A percentile compares a stretch with the other conserved stretches of the same genome.
Evolutionary conservation across 2,113 vertebrate species (phyloP).

Genomic region (Laterallus jamaicensis): DNA sequence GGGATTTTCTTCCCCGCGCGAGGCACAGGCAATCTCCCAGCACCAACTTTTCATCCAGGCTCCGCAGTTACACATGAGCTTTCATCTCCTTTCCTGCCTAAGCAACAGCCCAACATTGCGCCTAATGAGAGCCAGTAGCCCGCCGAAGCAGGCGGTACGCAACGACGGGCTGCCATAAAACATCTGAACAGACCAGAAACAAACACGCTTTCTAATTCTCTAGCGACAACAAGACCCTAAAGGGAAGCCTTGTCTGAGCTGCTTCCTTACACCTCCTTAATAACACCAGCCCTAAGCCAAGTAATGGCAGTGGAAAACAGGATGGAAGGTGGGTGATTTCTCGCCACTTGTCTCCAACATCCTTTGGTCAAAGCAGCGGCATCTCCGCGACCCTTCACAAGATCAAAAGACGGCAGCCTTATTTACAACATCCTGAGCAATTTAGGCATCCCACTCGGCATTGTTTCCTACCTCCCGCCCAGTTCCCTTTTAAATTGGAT

Average conservation of each 20-base stretch:
- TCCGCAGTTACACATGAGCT: neutral
- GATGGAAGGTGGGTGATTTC: constrained; percentile 59
- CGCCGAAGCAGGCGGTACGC: neutral
- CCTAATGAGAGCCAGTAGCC: constrained; percentile 27
- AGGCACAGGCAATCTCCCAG: fast-evolving
- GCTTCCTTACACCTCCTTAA: constrained; percentile 77
- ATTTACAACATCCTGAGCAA: constrained; percentile 80
- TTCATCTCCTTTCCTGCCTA: constrained; percentile 16
- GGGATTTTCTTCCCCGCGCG: neutral
- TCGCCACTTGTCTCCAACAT: constrained; percentile 66
- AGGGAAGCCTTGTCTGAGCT: constrained; percentile 72
- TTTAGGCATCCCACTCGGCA: constrained; percentile 57
- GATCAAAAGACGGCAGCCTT: constrained; percentile 72
- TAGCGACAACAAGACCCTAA: constrained; percentile 55
- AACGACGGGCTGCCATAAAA: constrained; percentile 37
- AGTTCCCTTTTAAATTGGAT: constrained; percentile 52
- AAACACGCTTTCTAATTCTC: constrained; percentile 33
- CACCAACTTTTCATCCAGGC: neutral
- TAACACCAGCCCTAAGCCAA: constrained; percentile 72
- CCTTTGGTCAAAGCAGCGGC: constrained; percentile 63
- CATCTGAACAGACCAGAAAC: constrained; percentile 48
- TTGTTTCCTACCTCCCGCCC: constrained; percentile 66
- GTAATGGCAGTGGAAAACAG: constrained; percentile 63
- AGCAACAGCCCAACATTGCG: neutral
- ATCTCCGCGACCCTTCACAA: constrained; percentile 35